Percentiles rank a stretch among this genome's conserved stretches.
phyloP scores from a whole-genome alignment of 1,140 invertebrate species.

The Bombus breviceps region DNA sequence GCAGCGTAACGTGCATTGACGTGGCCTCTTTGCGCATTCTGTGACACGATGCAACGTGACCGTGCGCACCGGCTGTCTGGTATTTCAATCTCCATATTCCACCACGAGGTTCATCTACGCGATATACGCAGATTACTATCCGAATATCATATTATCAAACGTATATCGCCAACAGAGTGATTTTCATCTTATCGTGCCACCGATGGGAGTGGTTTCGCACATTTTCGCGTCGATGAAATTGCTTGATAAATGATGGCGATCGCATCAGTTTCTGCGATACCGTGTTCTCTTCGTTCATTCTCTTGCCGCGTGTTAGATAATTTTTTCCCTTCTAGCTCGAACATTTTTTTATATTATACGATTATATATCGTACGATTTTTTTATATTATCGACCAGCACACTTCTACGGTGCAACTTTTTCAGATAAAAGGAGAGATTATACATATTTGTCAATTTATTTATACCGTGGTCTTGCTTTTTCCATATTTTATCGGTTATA shows the following conservation, averaged over 20 bases:
- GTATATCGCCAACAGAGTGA: not conserved
- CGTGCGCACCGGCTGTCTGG: not conserved
- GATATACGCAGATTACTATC: no score
- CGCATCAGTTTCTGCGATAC: not conserved
- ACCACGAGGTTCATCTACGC: not conserved
- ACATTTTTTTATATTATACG: no score
- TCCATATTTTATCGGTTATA: no score
- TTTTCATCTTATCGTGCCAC: not conserved
- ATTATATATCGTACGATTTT: no score
- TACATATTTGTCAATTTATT: no score
- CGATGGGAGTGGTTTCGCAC: constrained; percentile 10
- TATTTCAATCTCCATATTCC: not conserved
- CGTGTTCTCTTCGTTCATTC: no score
- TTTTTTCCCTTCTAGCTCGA: no score
- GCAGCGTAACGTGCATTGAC: constrained; percentile 37
- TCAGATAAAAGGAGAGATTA: no score
- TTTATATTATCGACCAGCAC: no score
- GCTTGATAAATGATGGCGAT: not conserved
- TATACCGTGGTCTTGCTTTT: no score
- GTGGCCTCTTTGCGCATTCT: constrained; percentile 46
- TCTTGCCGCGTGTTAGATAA: no score
- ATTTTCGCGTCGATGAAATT: not conserved
- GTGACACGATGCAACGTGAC: constrained; percentile 28
- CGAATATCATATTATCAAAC: not conserved
- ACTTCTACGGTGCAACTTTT: no score